Evolutionary conservation across 2,113 vertebrate genomes (phyloP), one percentile per base, ranked within the genome.

Genomic region (Rhodinocichla rosea): DNA sequence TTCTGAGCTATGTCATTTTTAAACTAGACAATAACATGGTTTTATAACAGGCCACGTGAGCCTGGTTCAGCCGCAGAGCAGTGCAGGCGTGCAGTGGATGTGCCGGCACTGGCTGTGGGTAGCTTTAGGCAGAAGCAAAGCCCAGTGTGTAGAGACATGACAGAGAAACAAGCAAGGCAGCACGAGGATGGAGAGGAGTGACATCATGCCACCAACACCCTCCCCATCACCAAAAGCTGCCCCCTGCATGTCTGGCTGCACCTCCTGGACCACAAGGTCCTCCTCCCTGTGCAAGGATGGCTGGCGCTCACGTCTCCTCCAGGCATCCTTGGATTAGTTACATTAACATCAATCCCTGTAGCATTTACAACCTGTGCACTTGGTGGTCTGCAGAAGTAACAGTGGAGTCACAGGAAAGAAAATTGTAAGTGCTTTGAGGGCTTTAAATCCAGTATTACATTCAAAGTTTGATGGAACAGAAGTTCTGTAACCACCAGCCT

Each of bases 41-140:
- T 95, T 95, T 94, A 26, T 90, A 95, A 95, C 87, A 62, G 71
- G 67, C 74, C 96, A 94, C 59, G 6, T 86, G 90, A 87, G 74
- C 52, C 33, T 5, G 1, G 55, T 55, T 85, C 47, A 52, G 75
- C 78, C 0, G 0, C 3, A 1, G 67, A 96, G 85, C 86, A 74
- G 52, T 8, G 15, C 33, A 70, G 87, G 49, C n/a, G 0, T 63
- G 71, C 50, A 32, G 83, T 13, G 45, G 86, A 78, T 81, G 89
- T 42, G 85, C 71, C 62, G 62, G 68, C 16, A 0, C 71, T 53
- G 55, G 47, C 85, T 89, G 35, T 2, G 22, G 52, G 67, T 49
- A 52, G 79, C 71, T 90, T 69, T 47, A 67, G 85, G 68, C 85
- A 76, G 67, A 30, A 85, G 63, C 0, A 0, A 32, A 28, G 57